Evolutionary conservation across 2,888 invertebrate species (phyloP), one percentile per base, ranked within the genome.

Genomic region (Hypolimnas misippus): DNA sequence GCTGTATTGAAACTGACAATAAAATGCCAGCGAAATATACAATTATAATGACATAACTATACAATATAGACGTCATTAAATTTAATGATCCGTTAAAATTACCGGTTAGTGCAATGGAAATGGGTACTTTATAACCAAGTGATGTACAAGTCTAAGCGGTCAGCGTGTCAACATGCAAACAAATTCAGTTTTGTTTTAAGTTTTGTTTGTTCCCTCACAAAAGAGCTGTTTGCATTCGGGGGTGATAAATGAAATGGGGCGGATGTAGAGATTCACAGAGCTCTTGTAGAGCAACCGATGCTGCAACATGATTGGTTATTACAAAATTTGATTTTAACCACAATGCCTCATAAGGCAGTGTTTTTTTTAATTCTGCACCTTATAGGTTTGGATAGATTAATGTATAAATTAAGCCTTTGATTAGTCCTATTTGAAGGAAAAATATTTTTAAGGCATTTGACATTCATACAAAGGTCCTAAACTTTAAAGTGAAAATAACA

Each of bases 221-320:
- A 64, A 52, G 54, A 56, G 61, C 16, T 68, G 65, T 73, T 66
- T 67, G 62, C 67, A 38, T 57, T 55, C 46, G 49, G 67, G 68
- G 56, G 65, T 72, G 59, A 59, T 77, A 76, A 76, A 63, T 76
- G 70, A 66, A 76, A 74, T 74, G 68, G 77, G 78, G 71, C 79
- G 82, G 80, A 81, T 65, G 71, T 67, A 66, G 62, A 65, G 73
- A 73, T 68, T 70, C 62, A 67, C 63, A 53, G 53, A 57, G 33
- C 50, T 54, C 38, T 55, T 40, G 29, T 49, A 33, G 42, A 21
- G 50, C 29, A 49, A 46, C 33, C n/a, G 10, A 51, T 17, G 33
- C 3, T 35, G 1, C 2, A 12, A 3, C 8, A 31, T 3, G 16
- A 51, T 51, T 33, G 5, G 25, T 55, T 31, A 12, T 51, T 29